Conservation (phyloP, 1,140 invertebrate species). For the Drosophila lini region DNA sequence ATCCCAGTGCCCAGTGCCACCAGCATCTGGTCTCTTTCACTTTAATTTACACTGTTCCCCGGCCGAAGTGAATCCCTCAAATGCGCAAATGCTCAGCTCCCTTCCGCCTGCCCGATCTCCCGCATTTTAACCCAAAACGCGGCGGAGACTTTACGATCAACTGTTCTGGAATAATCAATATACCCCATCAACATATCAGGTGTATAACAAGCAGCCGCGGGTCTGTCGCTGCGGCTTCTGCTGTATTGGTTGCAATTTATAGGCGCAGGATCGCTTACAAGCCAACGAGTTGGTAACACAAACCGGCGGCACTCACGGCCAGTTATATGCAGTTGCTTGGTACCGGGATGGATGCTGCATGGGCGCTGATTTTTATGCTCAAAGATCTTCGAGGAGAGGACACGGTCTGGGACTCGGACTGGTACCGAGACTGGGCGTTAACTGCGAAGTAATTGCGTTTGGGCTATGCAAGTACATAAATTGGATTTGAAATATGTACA, state of each 20-base stretch:
- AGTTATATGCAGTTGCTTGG: conserved; percentile 21
- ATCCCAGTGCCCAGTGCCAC: conserved; percentile 24
- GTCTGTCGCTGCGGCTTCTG: conserved; percentile 40
- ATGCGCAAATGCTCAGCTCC: conserved; percentile 6
- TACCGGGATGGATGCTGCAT: conserved; percentile 16
- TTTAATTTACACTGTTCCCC: conserved; percentile 29
- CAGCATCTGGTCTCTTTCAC: conserved; percentile 44
- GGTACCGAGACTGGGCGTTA: conserved; percentile 71
- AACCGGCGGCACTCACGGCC: conserved; percentile 67
- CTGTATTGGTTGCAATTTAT: conserved; percentile 78
- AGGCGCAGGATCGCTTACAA: conserved; percentile 79
- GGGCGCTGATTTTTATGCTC: conserved; percentile 58
- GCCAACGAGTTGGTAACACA: conserved; percentile 78
- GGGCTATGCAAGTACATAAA: conserved; percentile 81
- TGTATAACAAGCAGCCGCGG: conserved; percentile 79
- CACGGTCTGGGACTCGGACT: not conserved
- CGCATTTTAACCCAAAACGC: not conserved
- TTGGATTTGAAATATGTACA: conserved; percentile 82
- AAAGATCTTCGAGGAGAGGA: conserved; percentile 31
- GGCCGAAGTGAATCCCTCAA: conserved; percentile 29
- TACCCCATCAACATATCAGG: conserved; percentile 45
- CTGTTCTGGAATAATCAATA: conserved; percentile 42
- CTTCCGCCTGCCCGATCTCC: not conserved
- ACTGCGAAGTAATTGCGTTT: conserved; percentile 81
- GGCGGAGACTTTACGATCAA: conserved; percentile 16